Evolutionary conservation across 1,140 invertebrate species (phyloP).

Genomic region (Bombus soroeensis): DNA sequence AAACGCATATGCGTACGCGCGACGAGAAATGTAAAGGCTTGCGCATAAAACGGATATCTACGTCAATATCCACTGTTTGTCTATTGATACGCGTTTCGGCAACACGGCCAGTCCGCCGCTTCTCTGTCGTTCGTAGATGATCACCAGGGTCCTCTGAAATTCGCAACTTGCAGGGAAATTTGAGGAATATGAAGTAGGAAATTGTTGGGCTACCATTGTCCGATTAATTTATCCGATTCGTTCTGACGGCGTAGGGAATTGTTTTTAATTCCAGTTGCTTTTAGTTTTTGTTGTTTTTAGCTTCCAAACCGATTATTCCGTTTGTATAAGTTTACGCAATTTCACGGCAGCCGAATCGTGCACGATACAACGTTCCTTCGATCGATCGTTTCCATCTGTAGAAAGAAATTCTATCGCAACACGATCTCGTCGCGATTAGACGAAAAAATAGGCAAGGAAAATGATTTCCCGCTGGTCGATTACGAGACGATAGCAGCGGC

Average conservation of each 20-base stretch:
- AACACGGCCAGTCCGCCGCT: background rate
- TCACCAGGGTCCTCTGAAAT: background rate
- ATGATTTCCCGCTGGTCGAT: slow-evolving; percentile 41
- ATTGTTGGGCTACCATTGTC: background rate
- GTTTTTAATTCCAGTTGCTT: too few relatives aligned
- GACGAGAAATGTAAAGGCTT: background rate
- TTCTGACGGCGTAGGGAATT: too few relatives aligned
- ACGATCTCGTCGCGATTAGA: background rate
- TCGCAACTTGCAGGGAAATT: background rate
- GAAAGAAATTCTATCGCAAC: background rate
- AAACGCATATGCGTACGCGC: background rate
- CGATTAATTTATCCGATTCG: background rate
- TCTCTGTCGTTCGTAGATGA: background rate
- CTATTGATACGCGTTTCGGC: background rate
- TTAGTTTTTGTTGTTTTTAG: background rate
- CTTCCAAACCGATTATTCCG: background rate
- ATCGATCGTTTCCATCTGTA: background rate
- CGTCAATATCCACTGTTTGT: background rate
- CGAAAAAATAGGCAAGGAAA: background rate
- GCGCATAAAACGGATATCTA: too few relatives aligned
- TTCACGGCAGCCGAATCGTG: too few relatives aligned
- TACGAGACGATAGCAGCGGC: background rate
- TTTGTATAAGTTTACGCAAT: background rate
- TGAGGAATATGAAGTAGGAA: background rate
- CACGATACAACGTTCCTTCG: background rate